These are phyloP conservation scores for Pyrocephalus nanus DNA, from an alignment of 2,797 vertebrate genomes.

Conservation along the genomic window DNA sequence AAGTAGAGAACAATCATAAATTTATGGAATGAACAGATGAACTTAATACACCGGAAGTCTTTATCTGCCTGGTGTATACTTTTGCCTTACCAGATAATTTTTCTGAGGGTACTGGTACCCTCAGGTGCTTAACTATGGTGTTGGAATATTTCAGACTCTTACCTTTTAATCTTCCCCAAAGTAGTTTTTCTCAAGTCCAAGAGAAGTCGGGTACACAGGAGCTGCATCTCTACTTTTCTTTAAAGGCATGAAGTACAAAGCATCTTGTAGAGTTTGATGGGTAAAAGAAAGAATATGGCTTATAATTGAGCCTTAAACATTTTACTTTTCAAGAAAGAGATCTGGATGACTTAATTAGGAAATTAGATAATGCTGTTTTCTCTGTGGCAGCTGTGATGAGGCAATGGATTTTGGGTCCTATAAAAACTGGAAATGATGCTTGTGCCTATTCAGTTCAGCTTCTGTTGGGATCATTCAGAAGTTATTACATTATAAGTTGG, in stretches of 20 bases:
- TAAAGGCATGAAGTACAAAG: neutral
- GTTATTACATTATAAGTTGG: neutral
- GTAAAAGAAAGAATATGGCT: neutral
- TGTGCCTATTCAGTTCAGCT: neutral
- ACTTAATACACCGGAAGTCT: neutral
- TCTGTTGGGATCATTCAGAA: neutral
- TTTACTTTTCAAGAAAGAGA: neutral
- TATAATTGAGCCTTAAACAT: neutral
- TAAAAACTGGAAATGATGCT: neutral
- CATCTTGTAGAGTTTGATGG: neutral
- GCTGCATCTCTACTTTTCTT: neutral
- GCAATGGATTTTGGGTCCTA: neutral
- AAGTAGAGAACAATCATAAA: neutral
- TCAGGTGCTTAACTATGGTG: neutral
- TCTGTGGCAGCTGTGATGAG: neutral
- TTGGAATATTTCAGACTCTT: neutral
- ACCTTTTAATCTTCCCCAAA: neutral
- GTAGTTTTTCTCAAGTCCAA: neutral
- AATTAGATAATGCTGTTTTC: neutral
- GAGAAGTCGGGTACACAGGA: neutral
- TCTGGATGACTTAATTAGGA: neutral
- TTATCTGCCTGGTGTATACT: neutral
- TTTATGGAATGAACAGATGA: neutral
- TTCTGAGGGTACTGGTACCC: neutral
- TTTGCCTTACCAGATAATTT: neutral